Conservation (phyloP, 2,888 invertebrate genomes). For the Nomada lathburiana region DNA sequence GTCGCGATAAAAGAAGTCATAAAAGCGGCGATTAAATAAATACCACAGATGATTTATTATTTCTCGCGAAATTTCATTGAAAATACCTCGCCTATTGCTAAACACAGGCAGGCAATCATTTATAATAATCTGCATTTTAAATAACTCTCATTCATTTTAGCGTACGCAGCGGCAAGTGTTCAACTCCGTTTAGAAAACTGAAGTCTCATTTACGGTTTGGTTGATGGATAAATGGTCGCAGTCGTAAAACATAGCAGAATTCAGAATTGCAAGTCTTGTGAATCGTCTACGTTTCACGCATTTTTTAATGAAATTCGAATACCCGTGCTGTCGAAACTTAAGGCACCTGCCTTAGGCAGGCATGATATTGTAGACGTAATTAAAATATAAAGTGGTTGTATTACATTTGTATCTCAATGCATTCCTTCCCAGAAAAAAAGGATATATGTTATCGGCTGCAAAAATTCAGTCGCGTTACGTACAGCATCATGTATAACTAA, state of each 20-base stretch:
- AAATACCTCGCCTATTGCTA: no score
- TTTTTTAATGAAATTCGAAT: slow-evolving; percentile 10
- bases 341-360: neutral
- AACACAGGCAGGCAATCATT: no score
- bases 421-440: neutral
- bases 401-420: neutral
- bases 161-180: no score
- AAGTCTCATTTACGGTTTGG: neutral
- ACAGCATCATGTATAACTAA: no score
- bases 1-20: no score
- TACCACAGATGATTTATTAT: no score
- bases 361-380: neutral
- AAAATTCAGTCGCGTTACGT: neutral
- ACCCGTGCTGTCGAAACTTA: neutral
- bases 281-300: neutral
- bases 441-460: no score
- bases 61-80: no score
- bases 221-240: neutral
- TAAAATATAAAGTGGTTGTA: neutral
- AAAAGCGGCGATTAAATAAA: no score
- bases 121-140: no score
- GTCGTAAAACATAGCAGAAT: neutral
- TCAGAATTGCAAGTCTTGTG: neutral
- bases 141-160: no score
- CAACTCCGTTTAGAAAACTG: no score